Conservation (phyloP, 1,140 invertebrate species). For the Heliconius eleuchia region DNA sequence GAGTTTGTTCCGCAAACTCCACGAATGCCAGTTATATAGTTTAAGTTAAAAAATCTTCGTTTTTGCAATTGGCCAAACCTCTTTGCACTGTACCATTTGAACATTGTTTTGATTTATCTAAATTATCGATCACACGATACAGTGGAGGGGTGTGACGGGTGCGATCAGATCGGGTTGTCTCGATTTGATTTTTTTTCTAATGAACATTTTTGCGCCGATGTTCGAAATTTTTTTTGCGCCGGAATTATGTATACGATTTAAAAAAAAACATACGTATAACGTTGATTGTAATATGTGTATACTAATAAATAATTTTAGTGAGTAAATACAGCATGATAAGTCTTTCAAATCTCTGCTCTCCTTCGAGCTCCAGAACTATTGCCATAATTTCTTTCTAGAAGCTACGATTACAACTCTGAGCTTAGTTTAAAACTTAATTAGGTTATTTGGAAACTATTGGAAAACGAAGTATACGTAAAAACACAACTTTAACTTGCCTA, state of each 20-base stretch:
- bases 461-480: slow-evolving; percentile 81
- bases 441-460: slow-evolving; percentile 74
- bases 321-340: slow-evolving; percentile 53
- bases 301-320: slow-evolving; percentile 68
- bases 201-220: slow-evolving; percentile 58
- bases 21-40: slow-evolving; percentile 52
- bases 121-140: slow-evolving; percentile 57
- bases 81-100: slow-evolving; percentile 73
- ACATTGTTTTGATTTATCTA: slow-evolving; percentile 46
- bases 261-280: slow-evolving; percentile 78
- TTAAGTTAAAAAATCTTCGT: slow-evolving; percentile 81
- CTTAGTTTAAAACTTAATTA: slow-evolving; percentile 76
- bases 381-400: slow-evolving; percentile 55
- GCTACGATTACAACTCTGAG: slow-evolving; percentile 64
- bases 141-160: slow-evolving; percentile 79
- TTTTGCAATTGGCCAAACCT: slow-evolving; percentile 82
- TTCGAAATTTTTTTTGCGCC: slow-evolving; percentile 69
- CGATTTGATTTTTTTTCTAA: slow-evolving; percentile 39
- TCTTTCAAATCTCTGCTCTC: slow-evolving; percentile 48
- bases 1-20: slow-evolving; percentile 51
- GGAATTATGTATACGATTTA: slow-evolving; percentile 80
- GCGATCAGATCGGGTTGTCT: slow-evolving; percentile 45
- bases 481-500: slow-evolving; percentile 79
- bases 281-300: slow-evolving; percentile 80
- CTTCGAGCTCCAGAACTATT: slow-evolving; percentile 45